Evolutionary conservation across 1,140 invertebrate species (phyloP).

Genomic region (Delia radicum): DNA sequence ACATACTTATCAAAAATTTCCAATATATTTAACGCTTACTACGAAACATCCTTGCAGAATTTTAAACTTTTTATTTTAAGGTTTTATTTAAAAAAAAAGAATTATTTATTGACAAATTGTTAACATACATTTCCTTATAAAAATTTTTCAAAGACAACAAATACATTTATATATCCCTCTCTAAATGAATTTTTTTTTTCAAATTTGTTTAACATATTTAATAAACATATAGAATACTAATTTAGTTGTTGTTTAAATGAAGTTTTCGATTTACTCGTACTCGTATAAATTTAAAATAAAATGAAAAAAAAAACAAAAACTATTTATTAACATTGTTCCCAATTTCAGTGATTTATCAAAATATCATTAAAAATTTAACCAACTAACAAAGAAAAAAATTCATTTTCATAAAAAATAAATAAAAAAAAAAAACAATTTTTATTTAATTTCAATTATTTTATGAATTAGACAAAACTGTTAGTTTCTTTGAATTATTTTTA

Average conservation of each 20-base stretch:
- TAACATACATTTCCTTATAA: neutral
- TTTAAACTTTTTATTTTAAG: too few relatives aligned
- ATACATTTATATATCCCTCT: neutral
- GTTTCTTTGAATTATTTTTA: neutral
- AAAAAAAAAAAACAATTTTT: neutral
- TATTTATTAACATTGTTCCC: slow-evolving; percentile 49
- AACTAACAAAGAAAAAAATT: slow-evolving; percentile 10
- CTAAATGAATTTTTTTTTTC: neutral
- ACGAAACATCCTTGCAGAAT: too few relatives aligned
- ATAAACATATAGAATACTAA: neutral
- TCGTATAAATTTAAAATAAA: neutral
- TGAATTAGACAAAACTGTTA: slow-evolving; percentile 1
- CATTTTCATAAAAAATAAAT: neutral
- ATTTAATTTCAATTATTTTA: neutral
- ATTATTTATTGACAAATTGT: too few relatives aligned
- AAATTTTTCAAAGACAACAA: neutral
- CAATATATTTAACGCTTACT: too few relatives aligned
- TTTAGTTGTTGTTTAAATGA: slow-evolving; percentile 2
- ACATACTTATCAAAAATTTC: too few relatives aligned
- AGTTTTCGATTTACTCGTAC: neutral
- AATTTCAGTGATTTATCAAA: slow-evolving; percentile 49
- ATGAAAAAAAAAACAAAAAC: neutral
- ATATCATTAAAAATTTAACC: neutral
- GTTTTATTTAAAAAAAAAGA: too few relatives aligned
- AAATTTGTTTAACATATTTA: neutral